Evolutionary conservation across 2,888 invertebrate genomes (phyloP), one percentile per base, ranked within the genome.

Genomic region (Drosophila anomalipes): DNA sequence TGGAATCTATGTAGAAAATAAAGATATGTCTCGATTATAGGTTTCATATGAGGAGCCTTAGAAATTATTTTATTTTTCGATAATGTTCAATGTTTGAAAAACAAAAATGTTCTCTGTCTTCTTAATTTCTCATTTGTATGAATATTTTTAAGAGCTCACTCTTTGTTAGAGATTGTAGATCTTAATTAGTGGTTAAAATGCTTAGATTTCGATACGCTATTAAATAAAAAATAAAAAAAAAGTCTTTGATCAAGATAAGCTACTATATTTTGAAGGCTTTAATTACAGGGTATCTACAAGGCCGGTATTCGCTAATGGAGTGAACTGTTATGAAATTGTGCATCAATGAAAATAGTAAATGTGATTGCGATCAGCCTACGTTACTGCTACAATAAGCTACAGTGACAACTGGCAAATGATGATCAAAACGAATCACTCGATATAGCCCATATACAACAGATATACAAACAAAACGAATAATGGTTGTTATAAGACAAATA

Each of bases 251-350:
- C 35, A 16, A 37, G 16, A 37, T 22, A 22, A 12, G 12, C 5
- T 22, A 12, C 41, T 5, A 44, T 22, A 12, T 5, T 44, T 22
- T 10, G 10, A 22, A 22, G 2, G 3, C 47, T 16, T 16, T 22
- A 44, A 9, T 9, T 57, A 19, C 3, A 53, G 74, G 32, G 67
- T 69, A 75, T 44, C n/a, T 12, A 12, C 6, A n/a, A 14, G 14
- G 6, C 6, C 2, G 12, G 22, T n/a, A 35, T 12, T 35, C 1
- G 10, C 5, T 6, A 12, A 22, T 26, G 22, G 5, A 12, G 44
- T 22, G 44, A 22, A 22, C 22, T 44, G 22, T 22, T 12, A 44
- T 12, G 5, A 5, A 16, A 16, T 53, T 35, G 35, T 61, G 30
- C 22, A 44, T 44, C 44, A 53, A 52, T 61, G 53, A 53, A 53